Base-by-base conservation (phyloP, 2,113 vertebrate species). In the Ageneiosus marmoratus region DNA sequence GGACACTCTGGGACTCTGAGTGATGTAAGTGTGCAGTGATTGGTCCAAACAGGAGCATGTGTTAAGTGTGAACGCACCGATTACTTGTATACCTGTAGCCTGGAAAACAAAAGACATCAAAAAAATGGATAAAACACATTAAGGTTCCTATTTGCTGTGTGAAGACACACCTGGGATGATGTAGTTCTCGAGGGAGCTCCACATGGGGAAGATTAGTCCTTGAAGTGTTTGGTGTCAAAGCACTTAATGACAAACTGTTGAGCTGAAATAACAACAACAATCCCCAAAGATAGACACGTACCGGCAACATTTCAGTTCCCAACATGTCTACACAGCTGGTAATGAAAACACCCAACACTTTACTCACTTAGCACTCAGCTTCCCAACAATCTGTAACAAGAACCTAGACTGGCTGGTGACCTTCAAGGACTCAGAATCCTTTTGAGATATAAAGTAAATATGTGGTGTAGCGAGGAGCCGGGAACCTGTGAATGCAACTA, bases 301-400 rank as follows among this genome's bases (percentile, higher is more conserved):
- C 67, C 24, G 27, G 37, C 20, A 70, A 70, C 65, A 44, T 56
- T 72, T 81, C 20, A 70, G 24, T 12, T 46, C 79, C 24, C 32
- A 55, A 67, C 48, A 65, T 63, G 50, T 48, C 79, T 55, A 15
- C 79, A 53, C 48, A 67, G 79, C 62, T 53, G 62, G 32, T 34
- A 69, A 53, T 55, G 73, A 44, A 37, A 77, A 77, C 29, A 32
- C 48, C 13, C 34, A 10, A n/a, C 62, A 80, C 11, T 51, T 41
- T 53, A 41, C 6, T 72, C 22, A 15, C 34, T 41, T 41, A 41
- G 20, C 53, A 20, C 50, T 81, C 32, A 72, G 50, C 48, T 41
- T 41, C 37, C 37, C 55, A 70, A 37, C 24, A 62, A 48, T 20
- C 5, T 41, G 0, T 29, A 60, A 56, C 79, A 81, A 24, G 60